Evolutionary conservation across 2,113 vertebrate species (phyloP), one percentile per base, ranked within the genome.

Genomic region (Neolamprologus brichardi): DNA sequence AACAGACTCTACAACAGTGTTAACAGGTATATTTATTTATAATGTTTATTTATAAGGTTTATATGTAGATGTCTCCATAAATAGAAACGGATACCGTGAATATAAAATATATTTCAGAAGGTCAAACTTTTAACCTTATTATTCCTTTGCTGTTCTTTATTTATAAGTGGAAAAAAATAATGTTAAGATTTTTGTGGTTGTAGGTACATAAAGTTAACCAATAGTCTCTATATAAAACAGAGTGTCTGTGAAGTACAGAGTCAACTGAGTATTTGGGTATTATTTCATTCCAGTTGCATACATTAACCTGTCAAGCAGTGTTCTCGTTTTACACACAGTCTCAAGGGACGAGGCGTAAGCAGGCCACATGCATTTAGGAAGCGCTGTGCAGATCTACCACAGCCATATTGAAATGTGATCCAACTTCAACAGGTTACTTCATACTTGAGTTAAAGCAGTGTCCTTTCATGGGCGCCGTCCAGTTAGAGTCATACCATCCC

Each of bases 231-330:
- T 88, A 81, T 89, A 49, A 83, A 87, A 84, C 32, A 18, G 54
- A 62, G 84, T 88, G 78, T 72, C 83, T 89, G 49, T 70, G 82
- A 88, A 90, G 91, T 75, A 41, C 39, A 87, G 85, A 82, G 87
- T 84, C 84, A 91, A 53, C 92, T 77, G 83, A 93, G 88, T 93
- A 85, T 94, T 89, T 95, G 93, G 95, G 93, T 95, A 94, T 95
- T 94, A 94, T 95, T 95, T 96, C 91, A 95, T 95, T 94, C 92
- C 85, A 94, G 94, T 93, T 92, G 95, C 95, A 96, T 96, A 96
- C 94, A 96, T 96, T 96, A 96, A 96, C 95, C 92, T 93, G 95
- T 94, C 93, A 93, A 93, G 85, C 89, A 92, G 94, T 94, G 90
- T 49, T 95, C 95, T 97, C 93, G 49, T 89, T 95, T 96, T 95